These are phyloP conservation scores for Phengaris arion DNA, from an alignment of 2,888 invertebrate genomes.

Conservation along the genomic window DNA sequence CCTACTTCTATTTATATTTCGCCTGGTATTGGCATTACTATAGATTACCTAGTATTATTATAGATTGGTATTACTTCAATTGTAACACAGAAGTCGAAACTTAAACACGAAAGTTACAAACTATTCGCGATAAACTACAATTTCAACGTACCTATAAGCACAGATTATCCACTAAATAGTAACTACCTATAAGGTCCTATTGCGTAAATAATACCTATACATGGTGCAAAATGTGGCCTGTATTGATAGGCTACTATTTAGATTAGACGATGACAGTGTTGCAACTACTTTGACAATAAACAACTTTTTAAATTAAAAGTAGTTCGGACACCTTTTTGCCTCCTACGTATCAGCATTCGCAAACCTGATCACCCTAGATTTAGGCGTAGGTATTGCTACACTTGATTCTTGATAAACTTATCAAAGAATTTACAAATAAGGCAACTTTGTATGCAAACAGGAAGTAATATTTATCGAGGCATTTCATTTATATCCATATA, in stretches of 20 bases:
- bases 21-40: too few relatives aligned
- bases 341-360: conserved; percentile 8
- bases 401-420: conserved; percentile 5
- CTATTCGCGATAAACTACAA: too few relatives aligned
- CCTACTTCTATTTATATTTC: neutral
- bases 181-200: too few relatives aligned
- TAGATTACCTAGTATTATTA: too few relatives aligned
- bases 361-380: conserved; percentile 4
- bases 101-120: too few relatives aligned
- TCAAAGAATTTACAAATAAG: neutral
- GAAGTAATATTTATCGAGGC: neutral
- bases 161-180: too few relatives aligned
- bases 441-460: neutral
- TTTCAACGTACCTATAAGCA: too few relatives aligned
- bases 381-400: conserved; percentile 9
- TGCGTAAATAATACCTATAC: too few relatives aligned
- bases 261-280: too few relatives aligned
- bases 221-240: too few relatives aligned
- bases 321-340: neutral
- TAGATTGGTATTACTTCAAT: neutral
- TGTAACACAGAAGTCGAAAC: too few relatives aligned
- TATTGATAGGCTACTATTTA: neutral
- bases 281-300: neutral
- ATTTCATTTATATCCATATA: neutral
- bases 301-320: neutral